These are phyloP conservation scores for Drosophila hawaiiensis DNA, from an alignment of 2,888 invertebrate genomes.

Conservation along the genomic window DNA sequence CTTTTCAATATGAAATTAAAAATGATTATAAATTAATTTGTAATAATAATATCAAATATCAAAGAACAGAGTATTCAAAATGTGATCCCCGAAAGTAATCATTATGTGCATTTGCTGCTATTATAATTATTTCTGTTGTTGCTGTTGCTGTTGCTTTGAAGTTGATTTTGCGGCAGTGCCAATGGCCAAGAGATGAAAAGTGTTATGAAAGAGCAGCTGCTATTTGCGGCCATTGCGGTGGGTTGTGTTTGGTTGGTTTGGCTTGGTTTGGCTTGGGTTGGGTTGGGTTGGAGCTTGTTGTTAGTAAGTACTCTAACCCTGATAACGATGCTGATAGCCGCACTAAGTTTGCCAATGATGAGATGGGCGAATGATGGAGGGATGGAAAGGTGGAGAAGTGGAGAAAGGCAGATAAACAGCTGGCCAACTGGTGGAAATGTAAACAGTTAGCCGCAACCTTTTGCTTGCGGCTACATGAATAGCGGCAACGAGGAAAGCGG, in stretches of 20 bases:
- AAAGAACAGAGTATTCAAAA: background rate
- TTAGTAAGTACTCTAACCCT: conserved; percentile 4
- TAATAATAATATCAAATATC: background rate
- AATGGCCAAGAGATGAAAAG: conserved; percentile 10
- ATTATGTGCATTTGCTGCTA: conserved; percentile 25
- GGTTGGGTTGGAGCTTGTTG: background rate
- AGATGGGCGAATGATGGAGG: conserved; percentile 1
- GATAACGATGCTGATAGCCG: conserved; percentile 39
- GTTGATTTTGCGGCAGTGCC: conserved; percentile 33
- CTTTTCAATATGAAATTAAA: background rate
- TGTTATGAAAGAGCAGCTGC: conserved; percentile 13
- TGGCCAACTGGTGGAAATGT: conserved; percentile 9
- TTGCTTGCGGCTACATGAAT: conserved; percentile 27
- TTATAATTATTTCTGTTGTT: conserved; percentile 18
- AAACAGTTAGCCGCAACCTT: conserved; percentile 45
- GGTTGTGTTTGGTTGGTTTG: conserved; percentile 8
- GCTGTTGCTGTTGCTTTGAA: conserved; percentile 37
- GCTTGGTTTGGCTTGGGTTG: background rate
- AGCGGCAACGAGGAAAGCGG: background rate
- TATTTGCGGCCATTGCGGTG: conserved; percentile 13
- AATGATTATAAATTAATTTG: background rate
- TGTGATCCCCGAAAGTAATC: background rate
- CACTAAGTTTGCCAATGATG: conserved; percentile 19
- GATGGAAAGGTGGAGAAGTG: background rate
- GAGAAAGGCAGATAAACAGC: background rate